phyloP scores from a whole-genome alignment of 2,113 vertebrate species.

The Microcebus ravelobensis region DNA sequence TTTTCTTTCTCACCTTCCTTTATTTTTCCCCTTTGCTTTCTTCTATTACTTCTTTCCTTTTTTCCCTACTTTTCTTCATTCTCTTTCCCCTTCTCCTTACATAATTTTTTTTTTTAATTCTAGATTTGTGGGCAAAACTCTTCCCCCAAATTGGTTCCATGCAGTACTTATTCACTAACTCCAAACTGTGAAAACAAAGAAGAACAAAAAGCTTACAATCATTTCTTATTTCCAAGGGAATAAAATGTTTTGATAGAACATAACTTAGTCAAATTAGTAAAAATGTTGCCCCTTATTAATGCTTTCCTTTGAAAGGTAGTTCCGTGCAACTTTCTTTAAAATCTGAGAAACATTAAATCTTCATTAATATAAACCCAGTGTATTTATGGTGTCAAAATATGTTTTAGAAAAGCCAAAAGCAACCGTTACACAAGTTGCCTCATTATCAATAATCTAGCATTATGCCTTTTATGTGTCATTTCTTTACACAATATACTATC shows the following conservation, averaged over 20 bases:
- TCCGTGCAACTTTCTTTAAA: slow-evolving; percentile 80
- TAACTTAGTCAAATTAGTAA: slow-evolving; percentile 82
- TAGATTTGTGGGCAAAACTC: neutral
- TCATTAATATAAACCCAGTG: slow-evolving; percentile 87
- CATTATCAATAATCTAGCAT: slow-evolving; percentile 94
- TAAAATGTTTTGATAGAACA: slow-evolving; percentile 76
- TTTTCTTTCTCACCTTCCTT: neutral
- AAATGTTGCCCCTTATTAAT: slow-evolving; percentile 61
- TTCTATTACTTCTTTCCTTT: neutral
- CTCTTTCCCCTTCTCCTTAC: neutral
- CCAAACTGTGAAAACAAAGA: slow-evolving; percentile 25
- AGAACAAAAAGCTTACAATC: slow-evolving; percentile 69
- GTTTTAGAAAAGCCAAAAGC: slow-evolving; percentile 89
- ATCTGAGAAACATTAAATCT: slow-evolving; percentile 86
- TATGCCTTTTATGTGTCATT: slow-evolving; percentile 94
- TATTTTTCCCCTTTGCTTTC: neutral
- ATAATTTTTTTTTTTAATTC: neutral
- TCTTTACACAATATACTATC: slow-evolving; percentile 92
- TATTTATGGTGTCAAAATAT: slow-evolving; percentile 87
- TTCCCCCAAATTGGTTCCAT: neutral
- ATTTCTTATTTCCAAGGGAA: slow-evolving; percentile 74
- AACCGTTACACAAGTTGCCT: slow-evolving; percentile 87
- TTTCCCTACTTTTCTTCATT: neutral
- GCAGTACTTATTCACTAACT: neutral
- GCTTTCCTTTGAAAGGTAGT: slow-evolving; percentile 80